Base-by-base conservation (phyloP, 2,888 invertebrate genomes). In the Eremobia ochroleuca region DNA sequence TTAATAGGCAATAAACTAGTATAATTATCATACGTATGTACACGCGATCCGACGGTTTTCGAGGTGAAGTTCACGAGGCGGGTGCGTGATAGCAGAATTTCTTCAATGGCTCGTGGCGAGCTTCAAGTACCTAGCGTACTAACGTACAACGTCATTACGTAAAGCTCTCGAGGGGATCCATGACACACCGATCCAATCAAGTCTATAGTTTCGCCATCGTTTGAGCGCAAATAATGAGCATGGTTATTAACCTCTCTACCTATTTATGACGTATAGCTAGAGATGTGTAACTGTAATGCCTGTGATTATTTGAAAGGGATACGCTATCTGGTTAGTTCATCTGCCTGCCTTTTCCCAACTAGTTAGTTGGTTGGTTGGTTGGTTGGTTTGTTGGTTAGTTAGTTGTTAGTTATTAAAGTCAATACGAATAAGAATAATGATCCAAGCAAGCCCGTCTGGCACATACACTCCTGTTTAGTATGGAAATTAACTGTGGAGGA, bases 41-140 rank as follows among this genome's bases (percentile, higher is more conserved):
- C 83, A 78, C 79, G 77, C 87, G 79, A 83, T 72, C 76, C 28
- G 65, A 34, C 67, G 65, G 65, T 77, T 85, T 86, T 88, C 69
- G 82, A 90, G 90, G 91, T 91, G 87, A 91, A 91, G 88, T 90
- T 92, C 90, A 85, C 88, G 86, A 79, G 70, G 76, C 77, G 76
- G 78, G 74, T 87, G 88, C 88, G 85, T 89, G 90, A 90, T 87
- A 87, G 66, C 70, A 82, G 79, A 82, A 88, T 85, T 87, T 86
- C 80, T 85, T 84, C 87, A 88, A 86, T 88, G 87, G 85, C 78
- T 80, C 58, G 77, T 68, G 40, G 69, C 73, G 75, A 76, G 64
- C 61, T 70, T 74, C 72, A 66, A 84, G 74, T 82, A 55, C 40
- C 25, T 43, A 46, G 40, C 52, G 52, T 55, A 64, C 74, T 59